A percentile compares a stretch with the other conserved stretches of the same genome.
Evolutionary conservation across 35 echinoderm and acorn worm genomes (phyloP).

Genomic region (Heliocidaris erythrogramma): DNA sequence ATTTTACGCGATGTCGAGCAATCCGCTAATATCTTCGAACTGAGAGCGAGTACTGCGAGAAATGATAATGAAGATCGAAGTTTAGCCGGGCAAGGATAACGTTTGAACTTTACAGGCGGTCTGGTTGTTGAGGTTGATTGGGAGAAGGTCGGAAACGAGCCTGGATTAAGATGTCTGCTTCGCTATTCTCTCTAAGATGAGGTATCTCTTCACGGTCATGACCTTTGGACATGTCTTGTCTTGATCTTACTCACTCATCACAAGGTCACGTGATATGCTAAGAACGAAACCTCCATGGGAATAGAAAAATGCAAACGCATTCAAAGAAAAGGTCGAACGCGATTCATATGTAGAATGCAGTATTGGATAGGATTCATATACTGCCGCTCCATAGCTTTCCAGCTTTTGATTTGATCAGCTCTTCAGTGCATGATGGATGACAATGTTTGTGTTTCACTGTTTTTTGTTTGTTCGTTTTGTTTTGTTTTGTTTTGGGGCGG

Average conservation of each 20-base stretch:
- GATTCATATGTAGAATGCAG: too few relatives aligned
- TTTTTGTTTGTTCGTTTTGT: too few relatives aligned
- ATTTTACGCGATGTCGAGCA: neutral
- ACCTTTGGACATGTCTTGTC: neutral
- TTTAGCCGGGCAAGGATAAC: neutral
- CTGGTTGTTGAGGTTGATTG: neutral
- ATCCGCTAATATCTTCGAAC: neutral
- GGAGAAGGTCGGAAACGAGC: neutral
- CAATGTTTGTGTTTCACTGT: too few relatives aligned
- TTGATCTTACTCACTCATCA: neutral
- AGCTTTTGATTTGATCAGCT: too few relatives aligned
- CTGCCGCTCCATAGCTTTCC: too few relatives aligned
- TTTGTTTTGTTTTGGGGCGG: too few relatives aligned
- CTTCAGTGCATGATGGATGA: too few relatives aligned
- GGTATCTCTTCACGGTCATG: neutral
- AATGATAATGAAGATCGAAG: neutral
- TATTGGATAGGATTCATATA: too few relatives aligned
- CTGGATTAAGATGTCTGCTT: constrained; percentile 20
- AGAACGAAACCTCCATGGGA: too few relatives aligned
- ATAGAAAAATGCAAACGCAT: too few relatives aligned
- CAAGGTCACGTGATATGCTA: neutral
- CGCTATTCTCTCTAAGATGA: neutral
- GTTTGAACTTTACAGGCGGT: constrained; percentile 20
- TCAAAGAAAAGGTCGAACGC: too few relatives aligned
- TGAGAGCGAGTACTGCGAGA: neutral